Conservation (phyloP, 2,888 invertebrate species). For the Nomada goodeniana region DNA sequence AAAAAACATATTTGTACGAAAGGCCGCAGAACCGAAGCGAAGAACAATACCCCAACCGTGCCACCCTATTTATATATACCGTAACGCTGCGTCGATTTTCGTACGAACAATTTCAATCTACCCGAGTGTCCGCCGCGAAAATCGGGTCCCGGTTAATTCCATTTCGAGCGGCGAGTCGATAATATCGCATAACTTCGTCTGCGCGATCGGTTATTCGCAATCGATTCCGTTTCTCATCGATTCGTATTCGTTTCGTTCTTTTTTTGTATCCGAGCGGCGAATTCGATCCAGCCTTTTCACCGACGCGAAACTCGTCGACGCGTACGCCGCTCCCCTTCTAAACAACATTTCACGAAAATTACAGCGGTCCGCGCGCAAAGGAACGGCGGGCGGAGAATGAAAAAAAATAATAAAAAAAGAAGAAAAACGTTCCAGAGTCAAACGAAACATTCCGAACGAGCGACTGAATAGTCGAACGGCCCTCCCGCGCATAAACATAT, state of each 20-base stretch:
- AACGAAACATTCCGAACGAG: background rate
- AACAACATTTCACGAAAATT: background rate
- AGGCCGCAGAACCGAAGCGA: background rate
- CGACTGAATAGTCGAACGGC: background rate
- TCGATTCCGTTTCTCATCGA: slow-evolving; percentile 38
- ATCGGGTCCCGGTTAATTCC: slow-evolving; percentile 13
- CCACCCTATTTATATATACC: too few relatives aligned
- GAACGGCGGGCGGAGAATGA: too few relatives aligned
- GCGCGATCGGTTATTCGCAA: slow-evolving; percentile 6
- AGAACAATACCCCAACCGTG: background rate
- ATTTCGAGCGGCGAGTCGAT: background rate
- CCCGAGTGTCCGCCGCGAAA: background rate
- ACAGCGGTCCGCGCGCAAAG: background rate
- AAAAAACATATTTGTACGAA: background rate
- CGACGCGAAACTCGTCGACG: slow-evolving; percentile 3
- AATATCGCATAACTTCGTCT: slow-evolving; percentile 22
- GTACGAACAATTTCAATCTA: too few relatives aligned
- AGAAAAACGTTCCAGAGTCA: background rate
- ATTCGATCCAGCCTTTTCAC: background rate
- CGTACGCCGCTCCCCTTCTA: background rate
- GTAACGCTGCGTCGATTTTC: too few relatives aligned
- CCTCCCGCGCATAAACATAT: slow-evolving; percentile 33
- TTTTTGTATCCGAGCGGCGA: background rate
- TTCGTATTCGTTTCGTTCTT: background rate
- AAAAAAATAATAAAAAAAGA: background rate